These are phyloP conservation scores for Falcunculus frontatus DNA, from an alignment of 2,113 vertebrate species.

Conservation along the genomic window DNA sequence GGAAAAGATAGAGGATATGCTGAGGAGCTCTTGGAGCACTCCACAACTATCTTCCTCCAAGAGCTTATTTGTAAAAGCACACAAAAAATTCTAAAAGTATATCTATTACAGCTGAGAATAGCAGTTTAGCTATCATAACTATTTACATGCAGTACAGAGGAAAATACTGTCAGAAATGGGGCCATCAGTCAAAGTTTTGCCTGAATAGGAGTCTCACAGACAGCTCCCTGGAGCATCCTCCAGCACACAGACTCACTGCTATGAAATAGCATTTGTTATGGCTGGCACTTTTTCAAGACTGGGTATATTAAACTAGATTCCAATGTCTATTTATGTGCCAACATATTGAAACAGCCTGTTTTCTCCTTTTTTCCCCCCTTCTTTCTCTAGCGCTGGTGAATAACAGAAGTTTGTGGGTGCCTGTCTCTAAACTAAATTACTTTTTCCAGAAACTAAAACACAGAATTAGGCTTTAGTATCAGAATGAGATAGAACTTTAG, in stretches of 20 bases:
- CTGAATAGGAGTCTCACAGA: neutral
- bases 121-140: constrained; percentile 2
- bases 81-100: neutral
- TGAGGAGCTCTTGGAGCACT: neutral
- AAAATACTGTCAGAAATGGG: neutral
- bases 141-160: constrained; percentile 8
- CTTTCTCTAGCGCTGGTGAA: neutral
- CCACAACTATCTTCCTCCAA: neutral
- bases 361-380: neutral
- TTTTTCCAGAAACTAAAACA: neutral
- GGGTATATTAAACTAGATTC: constrained; percentile 21
- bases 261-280: constrained; percentile 32
- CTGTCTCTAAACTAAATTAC: neutral
- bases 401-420: neutral
- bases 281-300: constrained; percentile 41
- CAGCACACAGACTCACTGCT: neutral
- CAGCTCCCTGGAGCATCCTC: constrained; percentile 18
- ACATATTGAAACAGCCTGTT: constrained; percentile 4
- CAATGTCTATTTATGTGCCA: constrained; percentile 17
- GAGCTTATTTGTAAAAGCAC: neutral
- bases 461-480: neutral
- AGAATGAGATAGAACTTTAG: neutral
- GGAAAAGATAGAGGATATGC: neutral
- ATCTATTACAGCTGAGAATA: neutral
- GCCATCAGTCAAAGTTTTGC: constrained; percentile 18